Evolutionary conservation across 2,888 invertebrate genomes (phyloP), one percentile per base, ranked within the genome.

Genomic region (Drosophila anceps): DNA sequence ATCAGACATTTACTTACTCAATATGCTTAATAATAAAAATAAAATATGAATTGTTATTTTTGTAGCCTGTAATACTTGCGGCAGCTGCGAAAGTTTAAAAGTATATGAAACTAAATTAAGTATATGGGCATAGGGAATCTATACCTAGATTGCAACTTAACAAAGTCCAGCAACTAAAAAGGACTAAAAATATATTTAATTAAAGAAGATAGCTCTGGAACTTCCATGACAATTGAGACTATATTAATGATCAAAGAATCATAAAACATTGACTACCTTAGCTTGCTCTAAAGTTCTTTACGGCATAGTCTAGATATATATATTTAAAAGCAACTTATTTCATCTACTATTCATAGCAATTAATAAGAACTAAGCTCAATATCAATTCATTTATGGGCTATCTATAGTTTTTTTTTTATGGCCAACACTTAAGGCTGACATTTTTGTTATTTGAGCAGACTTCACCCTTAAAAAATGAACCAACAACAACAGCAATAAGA

Each of bases 391-490:
- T 35, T 29, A 13, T 24, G 24, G 20, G 27, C 9, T 29, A 18
- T 35, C 44, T 41, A 0, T 24, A 41, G 4, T 12, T 53, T 41
- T 35, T 4, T 4, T 39, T 51, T 31, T n/a, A 64, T n/a, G 13
- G 41, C 48, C 10, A 29, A 29, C 39, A 55, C 55, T 55, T 35
- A 43, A 35, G 15, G 9, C 29, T 24, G 12, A 1, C 29, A 20
- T 43, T 35, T 35, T 57, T 31, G 41, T 57, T 50, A 29, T 18
- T 53, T 39, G 6, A 27, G 9, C 4, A 48, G 6, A 24, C 2
- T 58, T 59, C 57, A 50, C 37, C 43, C 48, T 15, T 35, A 39
- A 31, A 31, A 24, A 31, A 24, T 7, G 24, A 46, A 2, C 15
- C 27, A 46, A 46, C 46, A 20, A 4, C 12, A 43, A 13, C 20